Base-by-base conservation (phyloP, 2,797 vertebrate species). In the Premnoplex brunnescens region DNA sequence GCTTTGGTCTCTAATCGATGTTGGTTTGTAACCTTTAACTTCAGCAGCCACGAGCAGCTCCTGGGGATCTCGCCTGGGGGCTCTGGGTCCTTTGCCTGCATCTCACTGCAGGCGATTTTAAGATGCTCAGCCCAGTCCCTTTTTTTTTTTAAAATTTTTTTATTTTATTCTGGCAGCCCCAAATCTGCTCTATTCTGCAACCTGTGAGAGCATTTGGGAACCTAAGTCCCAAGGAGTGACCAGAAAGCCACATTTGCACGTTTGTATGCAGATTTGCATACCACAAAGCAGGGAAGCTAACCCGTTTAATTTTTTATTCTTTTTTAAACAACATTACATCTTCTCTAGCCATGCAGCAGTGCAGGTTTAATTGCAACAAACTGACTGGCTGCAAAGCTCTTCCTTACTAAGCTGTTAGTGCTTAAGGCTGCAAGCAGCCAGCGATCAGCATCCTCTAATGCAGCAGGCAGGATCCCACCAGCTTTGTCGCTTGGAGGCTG, bases 1-100 rank as follows among this genome's bases (percentile, higher is more conserved):
- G 91, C 85, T 93, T 75, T 58, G 66, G 85, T 93, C 89, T 88
- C 30, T 83, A 81, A 94, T 96, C 27, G 2, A 46, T 90, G 76
- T 89, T 3, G 1, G 91, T 93, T 94, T 95, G 91, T 94, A 96
- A 92, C 95, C 91, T 95, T 96, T 93, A 91, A 75, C 85, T 94
- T 75, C 58, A 84, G 91, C 82, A 91, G 91, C 85, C n/a, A 0
- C 0, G 6, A 95, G 78, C 89, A 88, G 60, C 66, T 95, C 89
- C 85, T 7, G 5, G 58, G 79, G 85, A 93, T 91, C 82, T 69
- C n/a, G 3, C 82, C 82, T 81, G 58, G 60, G 46, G 30, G 52
- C 62, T 93, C 92, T 66, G 77, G 10, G 3, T 68, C 2, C 0
- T 75, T 72, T 6, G 5, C 49, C 54, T 83, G 75, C 32, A 37